Evolutionary conservation across 30 jellyfish, hydroid and myxozoan genomes (phyloP), one percentile per base, ranked within the genome.

Genomic region (Sanderia malayensis): DNA sequence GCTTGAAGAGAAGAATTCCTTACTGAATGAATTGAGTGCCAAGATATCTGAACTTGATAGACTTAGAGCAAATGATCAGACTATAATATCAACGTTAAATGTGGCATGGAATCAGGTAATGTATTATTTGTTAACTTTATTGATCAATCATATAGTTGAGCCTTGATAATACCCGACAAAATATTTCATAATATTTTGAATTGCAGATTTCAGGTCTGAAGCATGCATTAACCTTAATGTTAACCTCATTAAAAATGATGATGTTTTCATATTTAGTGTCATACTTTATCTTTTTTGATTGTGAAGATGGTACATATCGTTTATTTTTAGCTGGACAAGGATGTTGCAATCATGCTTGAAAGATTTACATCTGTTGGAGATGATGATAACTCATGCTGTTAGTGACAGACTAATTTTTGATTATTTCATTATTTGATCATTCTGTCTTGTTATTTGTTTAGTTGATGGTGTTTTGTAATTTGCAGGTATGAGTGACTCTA

Each of bases 81-180:
- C 87, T 31, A 92, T 92, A 41, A 92, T 92, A 13, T 92, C 99
- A 4, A 77, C 87, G 8, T 24, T 92, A 81, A 92, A 92, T 67
- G 71, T 78, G 49, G 95, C 99, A 6, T 92, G 99, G 99, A 92
- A 85, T 46, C 99, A 92, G 96, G 99, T 91, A 32, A 19, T 1
- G 9, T 45, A n/a, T n/a, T n/a, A n/a, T n/a, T n/a, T n/a, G n/a
- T n/a, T n/a, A n/a, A n/a, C n/a, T n/a, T n/a, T n/a, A n/a, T n/a
- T n/a, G n/a, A n/a, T n/a, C n/a, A n/a, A n/a, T n/a, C n/a, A n/a
- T n/a, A n/a, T n/a, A n/a, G n/a, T n/a, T n/a, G n/a, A n/a, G n/a
- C n/a, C n/a, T n/a, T n/a, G n/a, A n/a, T n/a, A n/a, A n/a, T n/a
- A n/a, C n/a, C n/a, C n/a, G n/a, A n/a, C n/a, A n/a, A n/a, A n/a